phyloP scores from a whole-genome alignment of 1,140 invertebrate species.

The Bombus fervidus region DNA sequence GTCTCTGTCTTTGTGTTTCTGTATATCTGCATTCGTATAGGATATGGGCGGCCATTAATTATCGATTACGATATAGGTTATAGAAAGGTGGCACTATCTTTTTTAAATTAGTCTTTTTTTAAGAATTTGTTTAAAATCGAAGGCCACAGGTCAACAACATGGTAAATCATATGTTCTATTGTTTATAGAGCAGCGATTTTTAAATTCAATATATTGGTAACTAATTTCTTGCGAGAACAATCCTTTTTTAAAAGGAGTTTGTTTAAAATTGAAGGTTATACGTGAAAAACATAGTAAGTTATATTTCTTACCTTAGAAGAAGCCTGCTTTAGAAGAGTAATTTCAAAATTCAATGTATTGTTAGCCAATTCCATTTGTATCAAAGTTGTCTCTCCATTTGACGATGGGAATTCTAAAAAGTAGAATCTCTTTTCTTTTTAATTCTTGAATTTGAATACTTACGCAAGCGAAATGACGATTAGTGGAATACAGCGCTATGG shows the following conservation, averaged over 20 bases:
- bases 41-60: too few species aligned
- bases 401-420: neutral
- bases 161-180: too few species aligned
- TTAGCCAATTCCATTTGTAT: neutral
- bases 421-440: neutral
- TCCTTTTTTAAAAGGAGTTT: neutral
- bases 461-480: neutral
- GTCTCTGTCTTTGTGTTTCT: too few species aligned
- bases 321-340: neutral
- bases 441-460: neutral
- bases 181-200: too few species aligned
- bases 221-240: too few species aligned
- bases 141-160: too few species aligned
- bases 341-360: neutral
- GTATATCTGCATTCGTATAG: too few species aligned
- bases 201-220: too few species aligned
- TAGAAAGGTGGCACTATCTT: too few species aligned
- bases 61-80: too few species aligned
- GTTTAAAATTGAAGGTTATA: neutral
- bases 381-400: neutral
- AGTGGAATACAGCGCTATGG: conserved; percentile 33
- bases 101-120: too few species aligned
- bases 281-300: neutral
- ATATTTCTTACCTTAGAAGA: neutral
- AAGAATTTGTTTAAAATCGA: too few species aligned